A percentile compares a stretch with the other conserved stretches of the same genome.
phyloP scores from a whole-genome alignment of 2,113 vertebrate species.

The Felis chaus region DNA sequence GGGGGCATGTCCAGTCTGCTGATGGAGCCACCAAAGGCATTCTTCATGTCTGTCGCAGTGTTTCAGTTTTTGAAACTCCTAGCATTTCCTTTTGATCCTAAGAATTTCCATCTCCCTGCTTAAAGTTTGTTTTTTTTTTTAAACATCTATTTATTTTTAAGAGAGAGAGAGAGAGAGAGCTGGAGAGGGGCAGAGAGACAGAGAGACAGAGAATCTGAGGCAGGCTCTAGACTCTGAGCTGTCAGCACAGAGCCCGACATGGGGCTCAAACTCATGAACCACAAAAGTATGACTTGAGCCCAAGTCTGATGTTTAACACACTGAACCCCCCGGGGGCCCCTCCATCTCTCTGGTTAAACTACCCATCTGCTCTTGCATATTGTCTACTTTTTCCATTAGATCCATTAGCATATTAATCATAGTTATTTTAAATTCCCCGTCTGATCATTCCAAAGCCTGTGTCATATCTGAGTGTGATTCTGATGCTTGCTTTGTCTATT shows the following conservation, averaged over 20 bases:
- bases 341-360: neutral
- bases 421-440: neutral
- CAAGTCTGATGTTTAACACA: no score
- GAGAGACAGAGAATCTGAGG: no score
- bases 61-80: neutral
- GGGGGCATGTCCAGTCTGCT: neutral
- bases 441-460: neutral
- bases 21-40: neutral
- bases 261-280: no score
- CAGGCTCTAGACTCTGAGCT: no score
- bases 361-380: neutral
- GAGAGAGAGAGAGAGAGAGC: no score
- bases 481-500: neutral
- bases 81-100: neutral
- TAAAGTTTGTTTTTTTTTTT: neutral
- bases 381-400: neutral
- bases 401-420: neutral
- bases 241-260: no score
- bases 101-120: neutral
- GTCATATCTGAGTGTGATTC: neutral
- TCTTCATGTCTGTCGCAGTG: neutral
- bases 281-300: no score
- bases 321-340: no score
- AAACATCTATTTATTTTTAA: no score
- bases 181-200: no score